Base-by-base conservation (phyloP, 2,888 invertebrate species). In the Gymnocheta viridis region DNA sequence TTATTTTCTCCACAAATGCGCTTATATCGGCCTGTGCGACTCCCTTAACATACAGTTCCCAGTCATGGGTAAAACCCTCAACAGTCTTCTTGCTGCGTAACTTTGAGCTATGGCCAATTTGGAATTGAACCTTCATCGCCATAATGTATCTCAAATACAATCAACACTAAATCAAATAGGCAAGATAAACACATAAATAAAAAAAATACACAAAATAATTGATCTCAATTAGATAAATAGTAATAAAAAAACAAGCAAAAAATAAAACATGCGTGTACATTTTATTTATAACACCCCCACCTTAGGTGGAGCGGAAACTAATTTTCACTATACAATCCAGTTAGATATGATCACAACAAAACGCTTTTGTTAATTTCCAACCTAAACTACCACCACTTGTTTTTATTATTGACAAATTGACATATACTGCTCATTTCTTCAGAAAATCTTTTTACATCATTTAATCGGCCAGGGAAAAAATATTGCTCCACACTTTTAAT, bases 1-100 rank as follows among this genome's bases (percentile, higher is more conserved):
- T 96, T 85, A 96, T 96, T 94, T 97, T 98, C 83, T 98, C 98
- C 77, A 98, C 95, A 93, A 97, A 99, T 91, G 96, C 94, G 89
- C 96, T 95, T 88, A 99, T 97, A 90, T 96, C 96, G 86, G 96
- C 95, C 87, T 96, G 96, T 90, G 98, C 97, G 86, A 95, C 94
- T 73, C 98, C 98, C 89, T 96, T 94, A 24, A 99, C 97, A 93
- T 96, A 98, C 72, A 99, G 95, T 92, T 97, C 97, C 99, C 99
- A 99, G 92, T 99, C 98, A 93, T 99, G 99, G 87, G 98, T 99
- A 91, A 97, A 98, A 60, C 98, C 98, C 91, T 98, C 97, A 24
- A 95, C 94, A 14, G 98, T 97, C 88, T 95, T 94, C 91, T 96
- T 96, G 72, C 95, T 94, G 89, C 96, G 95, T 87, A 97, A 91